Conservation (phyloP, 2,113 vertebrate genomes). For the Rhinoderma darwinii region DNA sequence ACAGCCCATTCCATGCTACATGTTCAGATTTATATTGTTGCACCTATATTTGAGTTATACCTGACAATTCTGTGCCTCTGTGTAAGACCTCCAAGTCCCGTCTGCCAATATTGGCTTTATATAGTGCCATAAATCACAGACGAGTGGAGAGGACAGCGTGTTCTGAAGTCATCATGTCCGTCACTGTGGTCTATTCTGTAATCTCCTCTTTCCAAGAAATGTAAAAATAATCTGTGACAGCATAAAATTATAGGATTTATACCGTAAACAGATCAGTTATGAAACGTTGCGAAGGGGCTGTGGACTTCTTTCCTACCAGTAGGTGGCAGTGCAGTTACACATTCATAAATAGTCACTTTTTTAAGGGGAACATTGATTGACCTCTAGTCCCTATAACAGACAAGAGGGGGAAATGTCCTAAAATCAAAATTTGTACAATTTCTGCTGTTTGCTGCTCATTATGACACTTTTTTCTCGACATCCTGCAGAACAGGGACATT, state of each 20-base stretch:
- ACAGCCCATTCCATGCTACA: background rate
- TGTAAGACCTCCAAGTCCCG: background rate
- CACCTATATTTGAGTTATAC: background rate
- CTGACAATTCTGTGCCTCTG: background rate
- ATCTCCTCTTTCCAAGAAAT: conserved; percentile 29
- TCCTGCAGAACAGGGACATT: background rate
- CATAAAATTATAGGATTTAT: background rate
- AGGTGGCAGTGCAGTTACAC: conserved; percentile 27
- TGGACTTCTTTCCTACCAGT: background rate
- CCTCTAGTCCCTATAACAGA: background rate
- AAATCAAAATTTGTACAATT: background rate
- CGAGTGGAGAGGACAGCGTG: conserved; percentile 32
- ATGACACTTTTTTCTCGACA: background rate
- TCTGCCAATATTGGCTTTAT: conserved; percentile 26
- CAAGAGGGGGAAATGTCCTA: background rate
- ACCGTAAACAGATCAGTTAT: background rate
- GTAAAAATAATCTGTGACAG: conserved; percentile 15
- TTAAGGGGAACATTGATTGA: background rate
- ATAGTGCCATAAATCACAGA: conserved; percentile 37
- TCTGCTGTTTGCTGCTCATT: background rate
- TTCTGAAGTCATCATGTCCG: background rate
- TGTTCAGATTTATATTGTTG: background rate
- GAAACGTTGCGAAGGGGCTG: background rate
- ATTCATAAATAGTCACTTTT: background rate
- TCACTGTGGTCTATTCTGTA: background rate